These are phyloP conservation scores for Myripristis murdjan DNA, from an alignment of 2,797 vertebrate species.

Conservation along the genomic window DNA sequence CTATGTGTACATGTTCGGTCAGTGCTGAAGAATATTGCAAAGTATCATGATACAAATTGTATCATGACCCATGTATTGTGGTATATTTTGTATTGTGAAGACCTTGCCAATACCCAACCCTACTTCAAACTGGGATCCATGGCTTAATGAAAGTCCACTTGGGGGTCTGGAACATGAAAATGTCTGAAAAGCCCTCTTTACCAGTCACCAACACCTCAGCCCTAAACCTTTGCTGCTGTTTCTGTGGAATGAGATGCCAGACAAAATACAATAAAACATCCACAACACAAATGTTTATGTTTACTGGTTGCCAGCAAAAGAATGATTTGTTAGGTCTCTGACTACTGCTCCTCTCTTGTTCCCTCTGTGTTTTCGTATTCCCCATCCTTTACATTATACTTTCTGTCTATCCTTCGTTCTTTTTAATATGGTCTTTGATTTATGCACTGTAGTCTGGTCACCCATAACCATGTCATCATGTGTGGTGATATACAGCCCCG, in stretches of 20 bases:
- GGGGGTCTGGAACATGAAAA: too few species aligned
- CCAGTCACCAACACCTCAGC: neutral
- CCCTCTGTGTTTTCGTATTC: neutral
- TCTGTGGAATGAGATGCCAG: neutral
- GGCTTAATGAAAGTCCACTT: too few species aligned
- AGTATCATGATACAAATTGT: too few species aligned
- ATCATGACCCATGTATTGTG: too few species aligned
- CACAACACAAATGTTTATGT: neutral
- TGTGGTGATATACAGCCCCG: slow-evolving; percentile 66
- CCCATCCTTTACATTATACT: slow-evolving; percentile 17
- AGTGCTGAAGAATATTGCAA: too few species aligned
- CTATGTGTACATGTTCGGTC: too few species aligned
- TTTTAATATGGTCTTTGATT: slow-evolving; percentile 69
- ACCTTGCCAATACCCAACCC: too few species aligned
- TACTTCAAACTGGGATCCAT: too few species aligned
- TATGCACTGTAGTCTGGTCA: slow-evolving; percentile 53
- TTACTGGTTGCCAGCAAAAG: neutral
- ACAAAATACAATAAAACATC: neutral
- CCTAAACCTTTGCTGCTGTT: neutral
- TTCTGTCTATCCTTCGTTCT: slow-evolving; percentile 14
- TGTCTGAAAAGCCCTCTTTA: neutral
- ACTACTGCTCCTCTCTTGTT: neutral
- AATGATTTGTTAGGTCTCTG: neutral
- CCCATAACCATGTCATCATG: slow-evolving; percentile 70
- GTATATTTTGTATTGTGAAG: too few species aligned